These are phyloP conservation scores for Zapus hudsonius DNA, from an alignment of 2,113 vertebrate species.

Conservation along the genomic window DNA sequence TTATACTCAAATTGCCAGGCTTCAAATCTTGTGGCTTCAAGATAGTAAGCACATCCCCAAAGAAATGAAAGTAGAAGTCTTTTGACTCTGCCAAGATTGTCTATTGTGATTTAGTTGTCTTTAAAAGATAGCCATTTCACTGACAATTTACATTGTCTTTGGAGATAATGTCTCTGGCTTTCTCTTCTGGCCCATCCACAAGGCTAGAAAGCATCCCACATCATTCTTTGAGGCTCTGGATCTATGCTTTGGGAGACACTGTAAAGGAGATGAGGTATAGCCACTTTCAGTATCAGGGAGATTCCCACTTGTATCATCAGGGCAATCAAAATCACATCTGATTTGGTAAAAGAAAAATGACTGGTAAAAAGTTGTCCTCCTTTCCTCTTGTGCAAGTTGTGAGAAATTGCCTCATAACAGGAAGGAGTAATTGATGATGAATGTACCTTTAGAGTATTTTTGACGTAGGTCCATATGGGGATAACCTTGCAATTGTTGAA, in stretches of 20 bases:
- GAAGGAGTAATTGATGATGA: background rate
- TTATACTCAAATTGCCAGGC: background rate
- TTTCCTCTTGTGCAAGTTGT: background rate
- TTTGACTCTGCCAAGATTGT: background rate
- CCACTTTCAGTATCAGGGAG: background rate
- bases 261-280: background rate
- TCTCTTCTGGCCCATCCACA: background rate
- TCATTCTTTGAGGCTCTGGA: background rate
- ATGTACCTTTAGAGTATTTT: background rate
- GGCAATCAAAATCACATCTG: background rate
- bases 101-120: background rate
- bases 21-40: background rate
- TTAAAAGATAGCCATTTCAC: background rate
- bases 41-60: background rate
- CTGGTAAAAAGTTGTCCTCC: background rate
- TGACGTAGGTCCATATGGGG: background rate
- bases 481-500: background rate
- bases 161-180: background rate
- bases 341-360: background rate
- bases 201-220: background rate
- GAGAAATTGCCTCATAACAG: background rate
- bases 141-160: background rate
- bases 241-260: background rate
- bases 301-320: background rate
- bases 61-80: background rate